Evolutionary conservation across 2,888 invertebrate species (phyloP).

Genomic region (Leucophora obtusa): DNA sequence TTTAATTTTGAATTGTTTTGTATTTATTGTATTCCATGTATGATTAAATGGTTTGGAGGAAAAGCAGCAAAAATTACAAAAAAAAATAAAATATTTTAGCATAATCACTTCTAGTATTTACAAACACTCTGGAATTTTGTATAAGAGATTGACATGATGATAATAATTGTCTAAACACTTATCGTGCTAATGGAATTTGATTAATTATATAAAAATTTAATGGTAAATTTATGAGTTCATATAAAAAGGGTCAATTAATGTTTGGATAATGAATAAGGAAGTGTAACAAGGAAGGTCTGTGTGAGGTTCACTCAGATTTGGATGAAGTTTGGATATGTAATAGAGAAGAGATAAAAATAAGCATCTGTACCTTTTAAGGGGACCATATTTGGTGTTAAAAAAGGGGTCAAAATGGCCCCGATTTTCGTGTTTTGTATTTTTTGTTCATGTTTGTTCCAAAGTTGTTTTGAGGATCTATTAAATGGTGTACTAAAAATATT

Average conservation of each 20-base stretch:
- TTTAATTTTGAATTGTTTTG: background rate
- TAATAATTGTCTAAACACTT: background rate
- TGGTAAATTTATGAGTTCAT: background rate
- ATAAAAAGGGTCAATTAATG: background rate
- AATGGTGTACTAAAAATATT: no score
- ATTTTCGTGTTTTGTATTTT: no score
- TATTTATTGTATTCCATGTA: background rate
- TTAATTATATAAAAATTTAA: background rate
- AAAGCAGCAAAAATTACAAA: background rate
- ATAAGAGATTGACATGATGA: conserved; percentile 2
- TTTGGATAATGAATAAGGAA: background rate
- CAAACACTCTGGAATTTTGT: background rate
- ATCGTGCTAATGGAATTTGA: conserved; percentile 36
- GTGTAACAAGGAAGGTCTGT: no score
- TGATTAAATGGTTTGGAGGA: background rate
- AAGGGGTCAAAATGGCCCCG: no score
- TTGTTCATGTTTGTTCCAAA: no score
- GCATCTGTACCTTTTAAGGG: no score
- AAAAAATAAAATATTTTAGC: background rate
- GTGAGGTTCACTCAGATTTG: no score
- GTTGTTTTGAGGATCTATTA: no score
- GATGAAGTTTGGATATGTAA: no score
- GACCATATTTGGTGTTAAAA: no score
- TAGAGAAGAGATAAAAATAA: no score
- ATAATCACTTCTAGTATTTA: background rate